Conservation (phyloP, 2,797 vertebrate genomes). For the Sebastes umbrosus region DNA sequence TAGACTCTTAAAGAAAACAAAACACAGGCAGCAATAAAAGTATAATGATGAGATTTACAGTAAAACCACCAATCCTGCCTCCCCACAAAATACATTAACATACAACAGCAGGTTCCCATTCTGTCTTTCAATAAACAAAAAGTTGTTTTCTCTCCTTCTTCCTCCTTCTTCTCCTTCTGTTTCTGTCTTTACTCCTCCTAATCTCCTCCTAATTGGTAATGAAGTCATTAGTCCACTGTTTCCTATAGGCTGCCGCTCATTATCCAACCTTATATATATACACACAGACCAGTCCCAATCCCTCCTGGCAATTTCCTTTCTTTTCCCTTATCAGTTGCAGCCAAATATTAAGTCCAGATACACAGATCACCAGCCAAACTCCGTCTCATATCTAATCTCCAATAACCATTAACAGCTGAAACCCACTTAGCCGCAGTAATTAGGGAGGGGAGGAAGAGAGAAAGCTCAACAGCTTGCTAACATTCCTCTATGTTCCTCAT, state of each 20-base stretch:
- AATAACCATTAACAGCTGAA: slow-evolving; percentile 49
- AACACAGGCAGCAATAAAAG: background rate
- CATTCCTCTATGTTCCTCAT: background rate
- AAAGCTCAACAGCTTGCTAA: background rate
- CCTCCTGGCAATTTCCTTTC: background rate
- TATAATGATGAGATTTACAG: background rate
- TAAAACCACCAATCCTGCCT: background rate
- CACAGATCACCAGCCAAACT: slow-evolving; percentile 1
- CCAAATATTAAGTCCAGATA: slow-evolving; percentile 20
- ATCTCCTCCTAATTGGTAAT: slow-evolving; percentile 1
- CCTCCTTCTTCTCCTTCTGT: background rate
- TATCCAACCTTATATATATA: slow-evolving; percentile 5
- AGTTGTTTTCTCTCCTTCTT: background rate
- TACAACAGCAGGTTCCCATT: background rate
- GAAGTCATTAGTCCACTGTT: slow-evolving; percentile 15
- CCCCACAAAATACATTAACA: background rate
- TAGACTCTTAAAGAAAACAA: background rate
- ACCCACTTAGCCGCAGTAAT: slow-evolving; percentile 5
- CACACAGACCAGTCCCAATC: slow-evolving; percentile 3
- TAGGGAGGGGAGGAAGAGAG: background rate
- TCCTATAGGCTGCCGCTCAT: background rate
- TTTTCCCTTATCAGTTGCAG: slow-evolving; percentile 8
- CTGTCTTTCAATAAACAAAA: background rate
- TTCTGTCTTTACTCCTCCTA: background rate
- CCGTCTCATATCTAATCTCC: slow-evolving; percentile 29